Percentiles rank a stretch among this genome's conserved stretches.
phyloP scores from a whole-genome alignment of 2,113 vertebrate genomes.

The Telmatochromis sp. region DNA sequence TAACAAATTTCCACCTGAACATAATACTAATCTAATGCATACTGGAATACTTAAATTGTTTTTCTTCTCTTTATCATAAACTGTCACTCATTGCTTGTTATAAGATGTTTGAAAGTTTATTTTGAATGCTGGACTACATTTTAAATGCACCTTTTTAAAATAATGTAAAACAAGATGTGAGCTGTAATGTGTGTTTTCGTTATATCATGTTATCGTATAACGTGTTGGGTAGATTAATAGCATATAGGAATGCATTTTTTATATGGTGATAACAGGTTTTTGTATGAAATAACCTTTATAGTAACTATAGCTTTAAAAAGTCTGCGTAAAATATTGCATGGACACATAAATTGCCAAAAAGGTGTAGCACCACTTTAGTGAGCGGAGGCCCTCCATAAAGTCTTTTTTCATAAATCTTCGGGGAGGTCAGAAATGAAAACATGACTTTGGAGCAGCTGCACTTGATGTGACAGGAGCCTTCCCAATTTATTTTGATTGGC shows the following conservation, averaged over 20 bases:
- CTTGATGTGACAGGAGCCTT: conserved; percentile 46
- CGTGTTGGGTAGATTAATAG: not conserved
- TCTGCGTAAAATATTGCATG: not conserved
- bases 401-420: not conserved
- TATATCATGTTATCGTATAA: not conserved
- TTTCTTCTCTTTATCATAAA: not conserved
- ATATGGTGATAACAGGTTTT: not conserved
- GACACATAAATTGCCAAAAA: not conserved
- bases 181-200: not conserved
- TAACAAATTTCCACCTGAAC: not conserved
- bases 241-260: not conserved
- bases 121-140: not conserved
- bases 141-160: not conserved
- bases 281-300: not conserved
- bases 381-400: not conserved
- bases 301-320: not conserved
- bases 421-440: conserved; percentile 43
- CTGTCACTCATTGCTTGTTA: not conserved
- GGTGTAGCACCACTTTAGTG: not conserved
- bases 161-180: not conserved
- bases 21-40: not conserved
- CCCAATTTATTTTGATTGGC: conserved; percentile 66
- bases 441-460: conserved; percentile 48
- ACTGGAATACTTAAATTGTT: not conserved
- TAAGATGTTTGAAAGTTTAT: not conserved